Evolutionary conservation across 2,888 invertebrate genomes (phyloP).

Genomic region (Microdon myrmicae): DNA sequence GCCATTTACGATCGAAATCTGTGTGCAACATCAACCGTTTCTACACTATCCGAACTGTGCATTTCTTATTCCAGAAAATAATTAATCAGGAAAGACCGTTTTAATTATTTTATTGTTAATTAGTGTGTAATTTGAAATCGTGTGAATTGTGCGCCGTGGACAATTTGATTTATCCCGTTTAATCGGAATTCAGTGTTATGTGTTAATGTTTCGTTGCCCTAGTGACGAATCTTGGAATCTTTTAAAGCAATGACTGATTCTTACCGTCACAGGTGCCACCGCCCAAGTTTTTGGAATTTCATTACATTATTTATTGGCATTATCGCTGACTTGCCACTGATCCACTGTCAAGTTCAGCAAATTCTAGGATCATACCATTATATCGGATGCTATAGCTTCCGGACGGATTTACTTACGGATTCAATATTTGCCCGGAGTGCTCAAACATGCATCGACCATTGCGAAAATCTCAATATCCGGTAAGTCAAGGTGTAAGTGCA

Average conservation of each 20-base stretch:
- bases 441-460: slow-evolving; percentile 62
- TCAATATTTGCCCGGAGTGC: slow-evolving; percentile 61
- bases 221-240: slow-evolving; percentile 23
- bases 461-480: slow-evolving; percentile 59
- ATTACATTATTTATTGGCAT: slow-evolving; percentile 37
- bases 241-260: slow-evolving; percentile 38
- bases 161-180: slow-evolving; percentile 5
- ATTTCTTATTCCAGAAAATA: slow-evolving; percentile 10
- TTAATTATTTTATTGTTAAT: slow-evolving; percentile 6
- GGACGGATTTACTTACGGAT: slow-evolving; percentile 60
- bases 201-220: slow-evolving; percentile 24
- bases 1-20: slow-evolving; percentile 19
- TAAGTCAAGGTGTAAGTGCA: slow-evolving; percentile 47
- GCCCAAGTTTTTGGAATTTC: slow-evolving; percentile 45
- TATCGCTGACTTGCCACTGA: slow-evolving; percentile 17
- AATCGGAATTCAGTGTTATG: neutral
- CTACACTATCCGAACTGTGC: slow-evolving; percentile 17
- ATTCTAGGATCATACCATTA: slow-evolving; percentile 58
- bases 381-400: slow-evolving; percentile 62
- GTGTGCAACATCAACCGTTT: slow-evolving; percentile 21
- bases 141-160: slow-evolving; percentile 18
- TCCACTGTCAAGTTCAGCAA: slow-evolving; percentile 6
- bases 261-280: slow-evolving; percentile 48
- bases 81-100: slow-evolving; percentile 5
- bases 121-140: too few relatives aligned